A percentile compares a stretch with the other conserved stretches of the same genome.
phyloP scores from a whole-genome alignment of 2,797 vertebrate genomes.

The Xyrichtys novacula region DNA sequence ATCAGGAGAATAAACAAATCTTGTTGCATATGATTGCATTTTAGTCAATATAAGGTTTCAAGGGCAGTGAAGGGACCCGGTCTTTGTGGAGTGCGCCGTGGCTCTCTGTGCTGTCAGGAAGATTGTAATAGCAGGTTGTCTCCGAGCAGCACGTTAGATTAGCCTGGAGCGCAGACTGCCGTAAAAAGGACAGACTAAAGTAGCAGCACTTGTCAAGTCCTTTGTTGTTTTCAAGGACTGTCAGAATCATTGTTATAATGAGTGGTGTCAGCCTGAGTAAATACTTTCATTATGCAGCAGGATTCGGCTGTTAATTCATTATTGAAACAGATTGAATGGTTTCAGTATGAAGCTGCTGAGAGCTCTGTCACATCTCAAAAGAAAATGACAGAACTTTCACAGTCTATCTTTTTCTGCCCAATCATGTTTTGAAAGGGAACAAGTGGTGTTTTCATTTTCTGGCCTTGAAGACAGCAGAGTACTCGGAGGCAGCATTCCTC shows the following conservation, averaged over 20 bases:
- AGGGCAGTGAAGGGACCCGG: not conserved
- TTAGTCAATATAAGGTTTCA: not conserved
- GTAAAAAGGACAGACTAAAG: not conserved
- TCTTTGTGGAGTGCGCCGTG: not conserved
- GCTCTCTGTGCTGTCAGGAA: constrained; percentile 8
- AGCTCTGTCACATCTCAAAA: not conserved
- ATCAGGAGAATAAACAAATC: not conserved
- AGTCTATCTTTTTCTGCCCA: constrained; percentile 11
- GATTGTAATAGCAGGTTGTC: not conserved
- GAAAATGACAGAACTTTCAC: not conserved
- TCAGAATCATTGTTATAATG: not conserved
- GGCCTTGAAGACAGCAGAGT: constrained; percentile 6
- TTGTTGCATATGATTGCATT: not conserved
- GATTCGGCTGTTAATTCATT: not conserved
- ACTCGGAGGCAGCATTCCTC: constrained; percentile 57
- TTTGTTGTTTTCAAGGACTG: constrained; percentile 2
- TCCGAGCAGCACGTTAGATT: not conserved
- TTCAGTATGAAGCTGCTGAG: not conserved
- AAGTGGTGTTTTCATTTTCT: constrained; percentile 23
- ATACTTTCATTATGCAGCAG: not conserved
- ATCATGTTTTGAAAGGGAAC: constrained; percentile 1
- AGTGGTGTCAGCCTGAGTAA: not conserved
- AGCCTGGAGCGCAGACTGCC: not conserved
- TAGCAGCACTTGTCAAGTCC: not conserved
- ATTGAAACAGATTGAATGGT: too few species aligned